phyloP scores from a whole-genome alignment of 2,888 invertebrate species.

The Drosophila silvestris region DNA sequence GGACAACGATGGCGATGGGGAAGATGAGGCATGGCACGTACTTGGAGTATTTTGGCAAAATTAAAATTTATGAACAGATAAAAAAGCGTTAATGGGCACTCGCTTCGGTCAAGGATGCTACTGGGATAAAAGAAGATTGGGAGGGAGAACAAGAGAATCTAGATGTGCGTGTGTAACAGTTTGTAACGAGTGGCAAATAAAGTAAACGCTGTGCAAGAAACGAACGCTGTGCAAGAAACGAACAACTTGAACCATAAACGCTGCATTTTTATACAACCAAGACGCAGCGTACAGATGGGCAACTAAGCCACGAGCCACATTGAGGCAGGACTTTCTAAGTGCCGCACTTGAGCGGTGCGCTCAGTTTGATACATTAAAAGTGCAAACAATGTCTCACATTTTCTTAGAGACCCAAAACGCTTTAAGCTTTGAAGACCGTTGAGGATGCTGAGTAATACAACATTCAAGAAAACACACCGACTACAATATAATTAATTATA shows the following conservation, averaged over 20 bases:
- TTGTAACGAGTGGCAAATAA: constrained; percentile 50
- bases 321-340: constrained; percentile 21
- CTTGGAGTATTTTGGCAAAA: constrained; percentile 79
- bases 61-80: constrained; percentile 81
- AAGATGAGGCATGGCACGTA: constrained; percentile 58
- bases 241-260: constrained; percentile 59
- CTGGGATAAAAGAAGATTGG: neutral
- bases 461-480: neutral
- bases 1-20: neutral
- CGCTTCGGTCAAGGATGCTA: constrained; percentile 59
- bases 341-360: constrained; percentile 23
- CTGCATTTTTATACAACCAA: constrained; percentile 64
- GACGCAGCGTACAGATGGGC: constrained; percentile 34
- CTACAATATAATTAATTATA: constrained; percentile 27
- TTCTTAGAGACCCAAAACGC: constrained; percentile 5
- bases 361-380: constrained; percentile 23
- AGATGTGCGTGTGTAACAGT: constrained; percentile 52
- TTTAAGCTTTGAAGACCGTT: constrained; percentile 18
- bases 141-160: constrained; percentile 6
- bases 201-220: constrained; percentile 40
- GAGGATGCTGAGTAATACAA: neutral
- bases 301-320: constrained; percentile 12
- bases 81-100: constrained; percentile 79
- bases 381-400: constrained; percentile 35
- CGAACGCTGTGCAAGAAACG: constrained; percentile 26